Conservation (phyloP, 2,888 invertebrate genomes). For the Lordiphosa andalusiaca region DNA sequence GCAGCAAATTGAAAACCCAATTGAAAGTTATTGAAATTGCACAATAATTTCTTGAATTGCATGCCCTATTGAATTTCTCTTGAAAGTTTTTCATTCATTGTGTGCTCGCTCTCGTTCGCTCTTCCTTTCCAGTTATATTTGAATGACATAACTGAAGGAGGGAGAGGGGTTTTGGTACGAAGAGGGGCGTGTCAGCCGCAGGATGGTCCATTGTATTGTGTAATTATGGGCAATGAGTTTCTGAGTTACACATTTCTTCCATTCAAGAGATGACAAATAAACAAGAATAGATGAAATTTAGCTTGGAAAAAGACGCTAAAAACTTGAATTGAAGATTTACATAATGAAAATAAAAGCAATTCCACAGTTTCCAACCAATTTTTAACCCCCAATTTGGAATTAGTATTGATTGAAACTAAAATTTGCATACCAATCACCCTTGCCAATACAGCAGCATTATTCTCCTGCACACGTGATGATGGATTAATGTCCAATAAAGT, state of each 20-base stretch:
- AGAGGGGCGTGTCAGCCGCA: slow-evolving; percentile 9
- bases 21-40: slow-evolving; percentile 76
- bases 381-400: no score
- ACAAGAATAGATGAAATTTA: slow-evolving; percentile 1
- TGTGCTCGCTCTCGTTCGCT: slow-evolving; percentile 1
- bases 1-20: slow-evolving; percentile 72
- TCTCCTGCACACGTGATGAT: no score
- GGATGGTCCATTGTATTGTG: slow-evolving; percentile 1
- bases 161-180: neutral
- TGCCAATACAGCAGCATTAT: no score
- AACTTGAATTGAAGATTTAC: no score
- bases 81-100: slow-evolving; percentile 47
- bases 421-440: no score
- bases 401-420: no score
- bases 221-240: slow-evolving; percentile 7
- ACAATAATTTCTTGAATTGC: slow-evolving; percentile 75
- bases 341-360: no score
- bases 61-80: slow-evolving; percentile 71
- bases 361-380: no score
- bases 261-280: neutral
- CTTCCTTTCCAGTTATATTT: neutral
- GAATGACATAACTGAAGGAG: neutral
- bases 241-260: neutral
- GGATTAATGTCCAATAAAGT: no score
- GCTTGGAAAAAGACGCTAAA: neutral